Evolutionary conservation across 2,888 invertebrate genomes (phyloP).

Genomic region (Sinopyrophorus schimmeli): DNA sequence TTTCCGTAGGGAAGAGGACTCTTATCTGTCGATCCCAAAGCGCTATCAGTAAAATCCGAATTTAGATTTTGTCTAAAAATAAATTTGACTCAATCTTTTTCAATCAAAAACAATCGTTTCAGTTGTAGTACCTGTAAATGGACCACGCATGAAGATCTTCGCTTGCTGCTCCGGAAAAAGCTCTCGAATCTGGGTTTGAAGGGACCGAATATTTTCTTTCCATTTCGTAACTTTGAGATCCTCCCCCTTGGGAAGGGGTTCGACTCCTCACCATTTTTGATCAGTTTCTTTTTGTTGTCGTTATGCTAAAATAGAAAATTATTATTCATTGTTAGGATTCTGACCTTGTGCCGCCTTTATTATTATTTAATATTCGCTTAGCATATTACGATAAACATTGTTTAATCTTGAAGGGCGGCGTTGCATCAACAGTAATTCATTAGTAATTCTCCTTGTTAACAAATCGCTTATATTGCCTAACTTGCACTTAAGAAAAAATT

Average conservation of each 20-base stretch:
- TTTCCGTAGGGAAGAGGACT: conserved; percentile 92
- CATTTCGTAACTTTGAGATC: conserved; percentile 65
- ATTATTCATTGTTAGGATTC: not conserved
- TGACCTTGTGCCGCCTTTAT: not conserved
- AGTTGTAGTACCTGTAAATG: conserved; percentile 73
- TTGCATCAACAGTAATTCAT: conserved; percentile 8
- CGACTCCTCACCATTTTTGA: conserved; percentile 44
- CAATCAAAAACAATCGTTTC: conserved; percentile 14
- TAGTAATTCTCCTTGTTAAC: conserved; percentile 1
- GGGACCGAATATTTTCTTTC: conserved; percentile 89
- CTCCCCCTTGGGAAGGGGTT: conserved; percentile 50
- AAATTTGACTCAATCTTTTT: not conserved
- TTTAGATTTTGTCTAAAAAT: conserved; percentile 85
- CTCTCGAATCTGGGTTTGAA: conserved; percentile 71
- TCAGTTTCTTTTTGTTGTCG: not conserved
- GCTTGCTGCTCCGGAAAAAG: conserved; percentile 79
- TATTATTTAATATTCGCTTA: not conserved
- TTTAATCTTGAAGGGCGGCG: conserved; percentile 4
- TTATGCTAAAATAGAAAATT: conserved; percentile 18
- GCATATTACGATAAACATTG: not conserved
- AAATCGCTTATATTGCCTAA: conserved; percentile 15
- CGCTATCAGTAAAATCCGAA: conserved; percentile 94
- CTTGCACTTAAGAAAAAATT: conserved; percentile 3
- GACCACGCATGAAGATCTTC: conserved; percentile 97
- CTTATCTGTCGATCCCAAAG: conserved; percentile 89